Conservation (phyloP, 2,888 invertebrate species). For the Drosophila testacea region DNA sequence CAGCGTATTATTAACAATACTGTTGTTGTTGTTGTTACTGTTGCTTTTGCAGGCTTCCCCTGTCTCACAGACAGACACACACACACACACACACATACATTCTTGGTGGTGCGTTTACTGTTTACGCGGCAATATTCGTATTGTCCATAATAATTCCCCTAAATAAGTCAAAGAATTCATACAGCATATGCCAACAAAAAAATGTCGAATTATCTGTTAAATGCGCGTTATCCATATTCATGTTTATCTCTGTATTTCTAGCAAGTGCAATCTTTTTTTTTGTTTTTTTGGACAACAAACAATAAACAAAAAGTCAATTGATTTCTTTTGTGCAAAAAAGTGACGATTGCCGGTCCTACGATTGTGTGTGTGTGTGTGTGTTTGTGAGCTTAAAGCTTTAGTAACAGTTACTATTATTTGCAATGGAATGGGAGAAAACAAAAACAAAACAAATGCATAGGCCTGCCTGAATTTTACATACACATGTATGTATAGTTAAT, state of each 20-base stretch:
- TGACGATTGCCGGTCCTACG: conserved; percentile 23
- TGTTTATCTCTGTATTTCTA: conserved; percentile 1
- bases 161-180: conserved; percentile 3
- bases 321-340: conserved; percentile 1
- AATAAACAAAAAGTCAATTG: conserved; percentile 19
- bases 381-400: conserved; percentile 12
- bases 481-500: conserved; percentile 9
- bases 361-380: not conserved
- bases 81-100: not conserved
- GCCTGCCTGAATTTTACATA: not conserved
- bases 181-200: not conserved
- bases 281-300: conserved; percentile 9
- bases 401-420: conserved; percentile 22
- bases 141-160: not conserved
- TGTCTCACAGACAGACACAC: conserved; percentile 1
- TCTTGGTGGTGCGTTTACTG: conserved; percentile 27
- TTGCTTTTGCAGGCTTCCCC: conserved; percentile 24
- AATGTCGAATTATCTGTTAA: not conserved
- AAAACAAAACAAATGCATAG: conserved; percentile 45
- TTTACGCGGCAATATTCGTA: conserved; percentile 45
- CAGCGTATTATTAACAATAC: conserved; percentile 56
- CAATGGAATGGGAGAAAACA: conserved; percentile 31
- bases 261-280: not conserved
- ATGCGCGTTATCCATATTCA: not conserved
- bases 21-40: conserved; percentile 15